These are phyloP conservation scores for Macaria liturata DNA, from an alignment of 2,888 invertebrate species.

Conservation along the genomic window DNA sequence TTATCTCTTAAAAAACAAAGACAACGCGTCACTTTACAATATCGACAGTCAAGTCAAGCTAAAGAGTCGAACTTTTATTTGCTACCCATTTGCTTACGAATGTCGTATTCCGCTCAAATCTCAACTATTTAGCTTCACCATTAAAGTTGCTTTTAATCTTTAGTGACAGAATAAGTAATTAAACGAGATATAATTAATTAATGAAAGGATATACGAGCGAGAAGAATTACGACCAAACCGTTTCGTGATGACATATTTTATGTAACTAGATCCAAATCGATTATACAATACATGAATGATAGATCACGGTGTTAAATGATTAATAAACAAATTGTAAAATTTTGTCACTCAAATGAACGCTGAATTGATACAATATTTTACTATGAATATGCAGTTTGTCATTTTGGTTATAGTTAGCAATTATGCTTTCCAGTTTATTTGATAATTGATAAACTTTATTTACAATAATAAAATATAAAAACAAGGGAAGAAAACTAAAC, in stretches of 20 bases:
- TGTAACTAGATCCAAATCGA: constrained; percentile 25
- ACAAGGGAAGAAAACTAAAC: too few species aligned
- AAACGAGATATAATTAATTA: constrained; percentile 52
- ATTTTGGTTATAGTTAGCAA: too few species aligned
- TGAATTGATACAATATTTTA: too few species aligned
- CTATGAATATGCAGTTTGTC: too few species aligned
- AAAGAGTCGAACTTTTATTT: constrained; percentile 22
- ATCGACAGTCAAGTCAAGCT: constrained; percentile 5
- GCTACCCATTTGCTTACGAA: constrained; percentile 23
- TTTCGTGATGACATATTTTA: constrained; percentile 33
- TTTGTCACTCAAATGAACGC: too few species aligned
- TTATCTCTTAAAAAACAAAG: constrained; percentile 15
- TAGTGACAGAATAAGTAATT: constrained; percentile 22
- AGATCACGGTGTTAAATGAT: constrained; percentile 1
- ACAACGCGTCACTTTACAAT: background rate
- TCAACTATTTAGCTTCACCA: constrained; percentile 36
- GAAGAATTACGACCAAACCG: constrained; percentile 44
- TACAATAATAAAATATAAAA: too few species aligned
- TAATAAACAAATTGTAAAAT: background rate
- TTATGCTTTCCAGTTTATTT: too few species aligned
- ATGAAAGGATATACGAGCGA: constrained; percentile 53
- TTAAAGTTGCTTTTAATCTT: constrained; percentile 19
- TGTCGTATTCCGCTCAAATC: constrained; percentile 27
- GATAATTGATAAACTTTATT: too few species aligned
- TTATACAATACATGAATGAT: constrained; percentile 3